A percentile compares a stretch with the other conserved stretches of the same genome.
phyloP scores from a whole-genome alignment of 2,113 vertebrate genomes.

The Sinocyclocheilus grahami region DNA sequence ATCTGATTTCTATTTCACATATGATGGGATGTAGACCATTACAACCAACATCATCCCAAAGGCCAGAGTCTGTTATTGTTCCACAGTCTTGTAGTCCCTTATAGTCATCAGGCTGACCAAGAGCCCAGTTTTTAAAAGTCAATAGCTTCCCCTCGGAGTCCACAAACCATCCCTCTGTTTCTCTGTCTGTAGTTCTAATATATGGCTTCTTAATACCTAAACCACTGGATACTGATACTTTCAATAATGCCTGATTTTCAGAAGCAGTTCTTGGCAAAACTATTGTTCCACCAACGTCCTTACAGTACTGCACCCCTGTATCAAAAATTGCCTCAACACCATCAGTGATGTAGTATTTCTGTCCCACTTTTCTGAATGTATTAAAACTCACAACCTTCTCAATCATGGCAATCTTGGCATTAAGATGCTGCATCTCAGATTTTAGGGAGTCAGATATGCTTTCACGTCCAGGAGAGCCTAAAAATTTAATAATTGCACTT shows the following conservation, averaged over 20 bases:
- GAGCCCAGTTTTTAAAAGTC: constrained; percentile 39
- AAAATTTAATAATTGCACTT: not conserved
- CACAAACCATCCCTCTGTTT: constrained; percentile 39
- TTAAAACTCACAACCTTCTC: constrained; percentile 35
- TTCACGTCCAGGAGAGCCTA: not conserved
- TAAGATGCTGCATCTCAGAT: constrained; percentile 31
- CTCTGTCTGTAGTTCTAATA: constrained; percentile 35
- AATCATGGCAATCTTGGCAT: not conserved
- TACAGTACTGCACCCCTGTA: constrained; percentile 30
- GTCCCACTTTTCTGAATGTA: constrained; percentile 35
- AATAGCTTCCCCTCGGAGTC: constrained; percentile 27
- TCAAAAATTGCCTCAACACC: not conserved
- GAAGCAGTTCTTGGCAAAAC: constrained; percentile 39
- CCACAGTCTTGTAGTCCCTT: constrained; percentile 34
- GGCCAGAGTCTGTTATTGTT: not conserved
- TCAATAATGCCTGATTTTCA: constrained; percentile 37
- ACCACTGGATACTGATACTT: not conserved
- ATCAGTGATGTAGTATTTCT: constrained; percentile 41
- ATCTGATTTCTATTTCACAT: constrained; percentile 52
- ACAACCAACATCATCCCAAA: constrained; percentile 45
- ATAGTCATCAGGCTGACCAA: constrained; percentile 37
- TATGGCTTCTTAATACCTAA: not conserved
- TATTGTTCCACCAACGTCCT: constrained; percentile 16
- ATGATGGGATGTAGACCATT: constrained; percentile 58
- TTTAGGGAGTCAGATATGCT: not conserved